Base-by-base conservation (phyloP, 1,140 invertebrate genomes). In the Leptinotarsa defecta region DNA sequence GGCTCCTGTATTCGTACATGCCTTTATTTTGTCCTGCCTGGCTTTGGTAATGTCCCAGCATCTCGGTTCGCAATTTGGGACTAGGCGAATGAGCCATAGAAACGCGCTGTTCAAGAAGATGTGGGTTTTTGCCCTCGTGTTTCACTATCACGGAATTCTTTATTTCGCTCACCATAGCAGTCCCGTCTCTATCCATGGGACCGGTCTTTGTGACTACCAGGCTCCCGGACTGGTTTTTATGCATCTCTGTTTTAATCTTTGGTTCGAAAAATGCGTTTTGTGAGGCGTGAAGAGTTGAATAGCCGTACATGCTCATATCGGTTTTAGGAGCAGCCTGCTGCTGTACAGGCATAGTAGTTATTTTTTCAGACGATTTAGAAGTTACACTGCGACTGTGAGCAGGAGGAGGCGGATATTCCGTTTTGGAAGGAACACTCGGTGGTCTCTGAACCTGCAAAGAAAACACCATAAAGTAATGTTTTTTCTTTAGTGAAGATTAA, bases 101-200 rank as follows among this genome's bases (percentile, higher is more conserved):
- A 73, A 89, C 87, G 78, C 91, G 89, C 48, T 65, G 86, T 78
- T 89, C 88, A 68, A 89, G 81, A 80, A 89, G 88, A 75, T 87
- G 86, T 72, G 89, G 86, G 49, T 87, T 87, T 81, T 92, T 91
- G 24, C 88, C 89, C 76, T 93, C 92, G 83, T 93, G 92, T 85
- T 93, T 93, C 22, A 93, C 92, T 84, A 93, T 93, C 78, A 94
- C 92, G 82, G 92, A 92, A 82, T 90, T 93, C 81, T 93, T 93
- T 76, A 90, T 86, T 85, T 93, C 92, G 78, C 89, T 88, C 68
- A 92, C 85, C 3, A 92, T 80, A 88, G 89, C 68, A 17, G 89
- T 90, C 76, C 89, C 91, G 43, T 71, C 70, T 34, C 85, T 82
- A n/a, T 84, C 83, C 2, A 85, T 83, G 15, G 79, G 81, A 68